Conservation (phyloP, 2,113 vertebrate species). For the Capra hircus region DNA sequence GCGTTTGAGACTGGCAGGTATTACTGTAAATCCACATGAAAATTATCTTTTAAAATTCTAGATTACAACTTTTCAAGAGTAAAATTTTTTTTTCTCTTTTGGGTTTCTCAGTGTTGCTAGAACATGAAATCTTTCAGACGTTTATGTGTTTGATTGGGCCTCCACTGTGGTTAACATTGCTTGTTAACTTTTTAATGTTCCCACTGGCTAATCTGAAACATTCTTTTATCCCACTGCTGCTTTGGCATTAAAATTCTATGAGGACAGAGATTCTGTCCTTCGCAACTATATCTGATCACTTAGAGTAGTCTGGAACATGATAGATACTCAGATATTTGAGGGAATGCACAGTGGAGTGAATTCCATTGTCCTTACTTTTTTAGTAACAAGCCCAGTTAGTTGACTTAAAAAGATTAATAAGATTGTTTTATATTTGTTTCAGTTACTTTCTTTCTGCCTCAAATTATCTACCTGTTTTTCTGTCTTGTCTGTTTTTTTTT, state of each 20-base stretch:
- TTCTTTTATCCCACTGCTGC: neutral
- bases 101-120: neutral
- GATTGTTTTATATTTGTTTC: neutral
- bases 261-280: neutral
- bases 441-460: neutral
- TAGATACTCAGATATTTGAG: neutral
- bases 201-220: neutral
- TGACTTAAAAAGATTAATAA: neutral
- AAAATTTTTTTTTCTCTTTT: neutral
- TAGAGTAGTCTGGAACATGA: neutral
- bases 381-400: neutral
- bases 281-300: neutral
- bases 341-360: neutral
- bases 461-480: neutral
- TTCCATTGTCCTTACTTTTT: neutral
- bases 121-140: neutral
- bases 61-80: neutral
- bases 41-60: neutral
- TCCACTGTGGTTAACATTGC: neutral
- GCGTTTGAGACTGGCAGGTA: neutral
- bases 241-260: neutral
- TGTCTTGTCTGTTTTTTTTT: neutral
- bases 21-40: neutral
- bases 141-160: neutral
- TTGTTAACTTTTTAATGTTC: neutral